A percentile compares a stretch with the other conserved stretches of the same genome.
Conservation (phyloP, 2,888 invertebrate genomes). For the Lepidocyrtoides sp. region DNA sequence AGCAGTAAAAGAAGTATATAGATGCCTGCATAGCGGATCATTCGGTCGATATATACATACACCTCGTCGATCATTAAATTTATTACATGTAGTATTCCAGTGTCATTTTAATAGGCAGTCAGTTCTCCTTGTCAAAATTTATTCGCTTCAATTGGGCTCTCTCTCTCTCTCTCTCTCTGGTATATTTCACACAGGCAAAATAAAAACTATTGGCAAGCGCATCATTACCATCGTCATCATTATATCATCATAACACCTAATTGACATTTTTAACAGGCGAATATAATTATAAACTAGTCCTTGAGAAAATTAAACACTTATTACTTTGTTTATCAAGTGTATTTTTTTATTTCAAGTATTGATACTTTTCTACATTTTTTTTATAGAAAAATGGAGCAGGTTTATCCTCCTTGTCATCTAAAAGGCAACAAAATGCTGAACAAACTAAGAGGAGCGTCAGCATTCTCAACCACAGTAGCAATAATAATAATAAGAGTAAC, state of each 20-base stretch:
- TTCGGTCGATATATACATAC: too few relatives aligned
- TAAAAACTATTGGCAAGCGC: background rate
- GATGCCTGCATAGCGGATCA: too few relatives aligned
- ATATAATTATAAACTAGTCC: background rate
- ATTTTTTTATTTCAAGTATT: background rate
- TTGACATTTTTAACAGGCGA: slow-evolving; percentile 34
- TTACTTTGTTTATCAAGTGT: background rate
- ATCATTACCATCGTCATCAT: background rate
- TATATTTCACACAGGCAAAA: background rate
- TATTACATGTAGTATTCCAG: background rate
- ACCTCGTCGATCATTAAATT: too few relatives aligned
- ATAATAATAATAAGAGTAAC: background rate
- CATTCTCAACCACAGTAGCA: background rate
- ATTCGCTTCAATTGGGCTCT: background rate
- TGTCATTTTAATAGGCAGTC: background rate
- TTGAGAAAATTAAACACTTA: background rate
- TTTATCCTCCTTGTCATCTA: slow-evolving; percentile 16
- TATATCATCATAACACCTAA: background rate
- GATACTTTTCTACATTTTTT: background rate
- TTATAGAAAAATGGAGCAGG: slow-evolving; percentile 4
- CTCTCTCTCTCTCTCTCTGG: background rate
- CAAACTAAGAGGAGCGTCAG: background rate
- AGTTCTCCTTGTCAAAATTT: background rate
- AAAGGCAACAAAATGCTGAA: background rate
- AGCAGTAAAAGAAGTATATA: too few relatives aligned